Conservation (phyloP, 2,797 vertebrate species). For the Urosaurus nigricauda region DNA sequence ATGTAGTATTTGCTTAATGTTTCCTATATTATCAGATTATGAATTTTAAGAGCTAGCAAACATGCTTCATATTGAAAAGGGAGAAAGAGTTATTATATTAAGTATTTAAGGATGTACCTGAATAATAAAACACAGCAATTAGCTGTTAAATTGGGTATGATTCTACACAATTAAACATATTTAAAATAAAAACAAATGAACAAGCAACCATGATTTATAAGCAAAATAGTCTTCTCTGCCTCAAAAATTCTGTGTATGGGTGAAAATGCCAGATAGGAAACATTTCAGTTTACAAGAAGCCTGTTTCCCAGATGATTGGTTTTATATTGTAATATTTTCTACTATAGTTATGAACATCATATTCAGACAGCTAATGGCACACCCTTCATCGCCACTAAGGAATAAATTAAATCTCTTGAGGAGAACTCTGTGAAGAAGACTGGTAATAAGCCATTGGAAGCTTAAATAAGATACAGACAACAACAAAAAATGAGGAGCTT, state of each 20-base stretch:
- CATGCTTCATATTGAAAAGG: not conserved
- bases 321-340: no score
- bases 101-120: not conserved
- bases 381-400: no score
- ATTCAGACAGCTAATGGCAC: no score
- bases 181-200: not conserved
- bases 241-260: not conserved
- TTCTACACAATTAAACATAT: not conserved
- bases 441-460: not conserved
- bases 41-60: not conserved
- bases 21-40: not conserved
- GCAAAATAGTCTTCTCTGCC: not conserved
- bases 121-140: not conserved
- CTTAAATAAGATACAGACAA: not conserved
- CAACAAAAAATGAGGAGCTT: no score
- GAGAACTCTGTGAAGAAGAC: not conserved
- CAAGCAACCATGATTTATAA: not conserved
- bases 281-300: no score
- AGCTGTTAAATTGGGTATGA: no score
- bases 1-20: not conserved
- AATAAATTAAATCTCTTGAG: no score
- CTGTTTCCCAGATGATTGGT: no score
- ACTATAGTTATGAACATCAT: no score
- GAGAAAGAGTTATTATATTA: not conserved
- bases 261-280: not conserved